Percentiles rank a stretch among this genome's conserved stretches.
phyloP scores from a whole-genome alignment of 2,113 vertebrate genomes.

The Carollia perspicillata region DNA sequence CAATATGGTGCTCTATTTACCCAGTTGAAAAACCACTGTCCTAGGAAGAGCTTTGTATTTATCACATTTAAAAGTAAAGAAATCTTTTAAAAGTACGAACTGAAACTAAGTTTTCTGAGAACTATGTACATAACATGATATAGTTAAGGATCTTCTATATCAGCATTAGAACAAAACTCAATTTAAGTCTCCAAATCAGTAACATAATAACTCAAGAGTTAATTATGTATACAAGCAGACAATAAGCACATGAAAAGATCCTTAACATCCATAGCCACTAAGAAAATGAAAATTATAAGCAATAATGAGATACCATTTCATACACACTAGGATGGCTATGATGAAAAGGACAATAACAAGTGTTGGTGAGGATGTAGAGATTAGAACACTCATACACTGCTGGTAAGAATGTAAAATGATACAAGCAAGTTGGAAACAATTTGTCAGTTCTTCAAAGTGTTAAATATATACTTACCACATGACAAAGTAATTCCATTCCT shows the following conservation, averaged over 20 bases:
- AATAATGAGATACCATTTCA: constrained; percentile 32
- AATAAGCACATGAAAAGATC: constrained; percentile 40
- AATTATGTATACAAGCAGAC: neutral
- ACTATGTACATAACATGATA: neutral
- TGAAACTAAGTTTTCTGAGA: constrained; percentile 39
- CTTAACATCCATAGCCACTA: constrained; percentile 21
- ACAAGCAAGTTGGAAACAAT: constrained; percentile 17
- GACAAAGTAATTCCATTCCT: constrained; percentile 47
- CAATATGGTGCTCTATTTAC: neutral
- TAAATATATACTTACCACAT: constrained; percentile 54
- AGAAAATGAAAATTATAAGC: constrained; percentile 39
- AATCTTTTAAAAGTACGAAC: constrained; percentile 7
- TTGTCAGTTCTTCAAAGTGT: constrained; percentile 29
- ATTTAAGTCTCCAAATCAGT: constrained; percentile 6
- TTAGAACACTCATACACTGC: neutral
- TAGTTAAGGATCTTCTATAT: neutral
- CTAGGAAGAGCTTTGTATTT: constrained; percentile 4
- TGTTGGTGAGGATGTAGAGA: constrained; percentile 17
- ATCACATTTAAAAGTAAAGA: constrained; percentile 17
- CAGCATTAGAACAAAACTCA: neutral
- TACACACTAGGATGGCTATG: neutral
- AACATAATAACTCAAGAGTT: constrained; percentile 30
- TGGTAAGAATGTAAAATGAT: neutral
- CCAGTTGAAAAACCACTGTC: neutral
- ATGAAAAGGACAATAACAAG: constrained; percentile 15